Evolutionary conservation across 2,113 vertebrate genomes (phyloP).

Genomic region (Myotis brandtii): DNA sequence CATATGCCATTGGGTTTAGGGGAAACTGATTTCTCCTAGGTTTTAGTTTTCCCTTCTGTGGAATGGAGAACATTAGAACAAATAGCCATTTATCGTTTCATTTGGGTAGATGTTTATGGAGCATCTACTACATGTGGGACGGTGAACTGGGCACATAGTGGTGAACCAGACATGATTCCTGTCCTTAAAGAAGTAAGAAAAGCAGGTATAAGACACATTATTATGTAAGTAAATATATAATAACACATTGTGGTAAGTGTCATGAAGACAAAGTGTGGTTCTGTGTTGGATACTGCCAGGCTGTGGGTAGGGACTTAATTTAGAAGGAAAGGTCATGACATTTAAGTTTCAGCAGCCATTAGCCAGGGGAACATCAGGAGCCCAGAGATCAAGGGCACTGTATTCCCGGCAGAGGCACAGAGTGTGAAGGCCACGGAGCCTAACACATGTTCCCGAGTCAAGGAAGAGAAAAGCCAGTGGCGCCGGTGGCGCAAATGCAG

Average conservation of each 20-base stretch:
- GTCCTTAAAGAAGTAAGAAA: neutral
- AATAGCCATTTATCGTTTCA: neutral
- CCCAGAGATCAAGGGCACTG: neutral
- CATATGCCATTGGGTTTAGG: neutral
- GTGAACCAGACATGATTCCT: neutral
- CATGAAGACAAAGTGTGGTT: neutral
- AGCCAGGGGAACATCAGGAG: neutral
- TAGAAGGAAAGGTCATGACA: neutral
- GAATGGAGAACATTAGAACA: neutral
- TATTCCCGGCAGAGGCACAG: neutral
- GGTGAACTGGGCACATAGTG: neutral
- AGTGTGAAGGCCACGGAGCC: neutral
- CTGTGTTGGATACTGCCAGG: neutral
- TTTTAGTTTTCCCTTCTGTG: neutral
- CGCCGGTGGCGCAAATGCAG: neutral
- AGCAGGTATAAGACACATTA: neutral
- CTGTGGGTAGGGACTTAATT: neutral
- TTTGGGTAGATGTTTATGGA: neutral
- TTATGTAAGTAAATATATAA: neutral
- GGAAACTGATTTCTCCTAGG: neutral
- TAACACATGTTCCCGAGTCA: neutral
- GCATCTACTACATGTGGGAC: neutral
- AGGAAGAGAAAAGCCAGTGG: neutral
- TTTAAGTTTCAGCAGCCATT: neutral
- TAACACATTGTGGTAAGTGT: neutral